These are phyloP conservation scores for Heliconius eleuchia DNA, from an alignment of 1,140 invertebrate species.

Conservation along the genomic window DNA sequence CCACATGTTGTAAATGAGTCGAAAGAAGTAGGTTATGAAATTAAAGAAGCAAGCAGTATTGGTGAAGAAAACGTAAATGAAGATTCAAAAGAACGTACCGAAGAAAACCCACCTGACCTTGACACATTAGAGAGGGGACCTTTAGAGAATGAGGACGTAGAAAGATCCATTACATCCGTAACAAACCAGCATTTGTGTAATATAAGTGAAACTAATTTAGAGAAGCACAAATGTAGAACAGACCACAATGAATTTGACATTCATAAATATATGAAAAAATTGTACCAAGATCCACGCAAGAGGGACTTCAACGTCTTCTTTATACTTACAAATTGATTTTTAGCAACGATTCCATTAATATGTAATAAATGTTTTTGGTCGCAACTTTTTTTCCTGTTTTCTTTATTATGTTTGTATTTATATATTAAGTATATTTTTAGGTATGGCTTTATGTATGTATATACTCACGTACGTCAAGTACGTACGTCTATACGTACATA, in stretches of 20 bases:
- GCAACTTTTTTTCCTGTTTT: neutral
- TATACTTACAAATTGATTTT: neutral
- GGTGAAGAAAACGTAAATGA: neutral
- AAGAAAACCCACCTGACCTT: neutral
- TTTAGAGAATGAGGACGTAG: neutral
- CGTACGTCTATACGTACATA: too few relatives aligned
- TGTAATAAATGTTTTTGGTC: neutral
- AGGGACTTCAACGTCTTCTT: neutral
- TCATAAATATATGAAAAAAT: neutral
- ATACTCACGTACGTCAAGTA: too few relatives aligned
- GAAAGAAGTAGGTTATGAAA: neutral
- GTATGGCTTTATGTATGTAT: too few relatives aligned
- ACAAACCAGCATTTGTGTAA: neutral
- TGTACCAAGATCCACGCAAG: neutral
- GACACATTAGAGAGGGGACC: neutral
- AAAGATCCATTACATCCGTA: neutral
- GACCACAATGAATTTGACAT: neutral
- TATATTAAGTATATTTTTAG: too few relatives aligned
- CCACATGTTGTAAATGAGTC: neutral
- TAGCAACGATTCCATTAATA: neutral
- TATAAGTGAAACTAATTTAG: neutral
- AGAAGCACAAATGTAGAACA: neutral
- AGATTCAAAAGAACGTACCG: neutral
- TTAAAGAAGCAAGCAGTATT: neutral
- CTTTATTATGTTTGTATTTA: neutral